Evolutionary conservation across 2,113 vertebrate genomes (phyloP).

Genomic region (Campylomormyrus numenius): DNA sequence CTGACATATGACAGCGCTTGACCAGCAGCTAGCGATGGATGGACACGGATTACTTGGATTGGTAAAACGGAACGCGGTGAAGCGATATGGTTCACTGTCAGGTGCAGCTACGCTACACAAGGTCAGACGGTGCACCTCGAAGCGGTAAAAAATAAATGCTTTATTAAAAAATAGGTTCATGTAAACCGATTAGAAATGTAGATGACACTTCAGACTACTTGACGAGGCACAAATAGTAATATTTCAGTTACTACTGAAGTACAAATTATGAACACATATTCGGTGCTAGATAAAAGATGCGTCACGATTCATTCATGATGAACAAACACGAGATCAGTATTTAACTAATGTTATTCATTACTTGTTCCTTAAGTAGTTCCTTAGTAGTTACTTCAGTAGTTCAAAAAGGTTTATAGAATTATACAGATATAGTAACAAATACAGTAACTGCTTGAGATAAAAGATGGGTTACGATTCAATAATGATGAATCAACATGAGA

Average conservation of each 20-base stretch:
- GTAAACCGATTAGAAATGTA: background rate
- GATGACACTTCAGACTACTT: background rate
- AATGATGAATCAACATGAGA: background rate
- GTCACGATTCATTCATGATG: too few relatives aligned
- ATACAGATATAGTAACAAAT: background rate
- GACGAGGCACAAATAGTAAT: background rate
- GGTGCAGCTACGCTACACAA: background rate
- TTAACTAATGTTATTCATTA: too few relatives aligned
- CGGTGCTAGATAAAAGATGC: too few relatives aligned
- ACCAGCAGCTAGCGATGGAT: background rate
- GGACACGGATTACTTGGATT: background rate
- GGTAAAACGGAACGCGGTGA: background rate
- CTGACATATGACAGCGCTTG: background rate
- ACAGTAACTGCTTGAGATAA: background rate
- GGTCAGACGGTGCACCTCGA: background rate
- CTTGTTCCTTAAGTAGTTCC: too few relatives aligned
- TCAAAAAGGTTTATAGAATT: too few relatives aligned
- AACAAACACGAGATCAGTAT: too few relatives aligned
- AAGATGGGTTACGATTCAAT: background rate
- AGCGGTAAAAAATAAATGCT: background rate
- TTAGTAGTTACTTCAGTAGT: too few relatives aligned
- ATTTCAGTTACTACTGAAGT: background rate
- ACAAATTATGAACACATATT: background rate
- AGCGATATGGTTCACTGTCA: background rate
- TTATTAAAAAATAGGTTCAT: background rate